Evolutionary conservation across 2,888 invertebrate species (phyloP).

Genomic region (Liposcelis brunnea): DNA sequence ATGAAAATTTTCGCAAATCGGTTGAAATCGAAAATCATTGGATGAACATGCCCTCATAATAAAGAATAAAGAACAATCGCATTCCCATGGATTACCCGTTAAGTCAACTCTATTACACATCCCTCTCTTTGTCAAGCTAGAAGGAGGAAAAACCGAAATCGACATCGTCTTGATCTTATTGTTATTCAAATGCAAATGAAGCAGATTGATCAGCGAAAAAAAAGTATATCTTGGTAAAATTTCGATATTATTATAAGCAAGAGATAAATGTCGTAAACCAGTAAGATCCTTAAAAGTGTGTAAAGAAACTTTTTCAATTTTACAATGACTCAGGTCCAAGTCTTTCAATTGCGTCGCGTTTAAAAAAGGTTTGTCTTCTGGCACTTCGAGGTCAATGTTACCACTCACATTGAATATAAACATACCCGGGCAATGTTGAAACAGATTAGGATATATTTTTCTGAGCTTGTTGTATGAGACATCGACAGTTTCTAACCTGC

Average conservation of each 20-base stretch:
- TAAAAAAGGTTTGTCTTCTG: background rate
- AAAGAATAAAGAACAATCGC: too few relatives aligned
- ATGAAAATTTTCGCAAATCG: too few relatives aligned
- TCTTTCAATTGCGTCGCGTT: background rate
- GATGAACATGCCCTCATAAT: too few relatives aligned
- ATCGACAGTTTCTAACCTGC: background rate
- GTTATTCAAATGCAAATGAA: background rate
- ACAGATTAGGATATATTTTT: background rate
- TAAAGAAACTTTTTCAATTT: background rate
- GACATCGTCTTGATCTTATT: too few relatives aligned
- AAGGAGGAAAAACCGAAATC: too few relatives aligned
- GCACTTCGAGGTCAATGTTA: background rate
- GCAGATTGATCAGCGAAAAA: background rate
- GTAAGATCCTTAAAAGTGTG: background rate
- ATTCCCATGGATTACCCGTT: too few relatives aligned
- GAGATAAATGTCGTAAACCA: background rate
- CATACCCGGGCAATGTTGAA: background rate
- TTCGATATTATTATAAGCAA: background rate
- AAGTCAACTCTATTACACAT: too few relatives aligned
- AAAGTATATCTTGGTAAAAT: background rate
- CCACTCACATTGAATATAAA: conserved; percentile 1
- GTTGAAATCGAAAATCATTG: too few relatives aligned
- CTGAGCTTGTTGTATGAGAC: background rate
- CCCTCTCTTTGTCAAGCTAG: too few relatives aligned
- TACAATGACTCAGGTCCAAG: background rate